Evolutionary conservation across 2,888 invertebrate species (phyloP), one percentile per base, ranked within the genome.

Genomic region (Elegia similella): DNA sequence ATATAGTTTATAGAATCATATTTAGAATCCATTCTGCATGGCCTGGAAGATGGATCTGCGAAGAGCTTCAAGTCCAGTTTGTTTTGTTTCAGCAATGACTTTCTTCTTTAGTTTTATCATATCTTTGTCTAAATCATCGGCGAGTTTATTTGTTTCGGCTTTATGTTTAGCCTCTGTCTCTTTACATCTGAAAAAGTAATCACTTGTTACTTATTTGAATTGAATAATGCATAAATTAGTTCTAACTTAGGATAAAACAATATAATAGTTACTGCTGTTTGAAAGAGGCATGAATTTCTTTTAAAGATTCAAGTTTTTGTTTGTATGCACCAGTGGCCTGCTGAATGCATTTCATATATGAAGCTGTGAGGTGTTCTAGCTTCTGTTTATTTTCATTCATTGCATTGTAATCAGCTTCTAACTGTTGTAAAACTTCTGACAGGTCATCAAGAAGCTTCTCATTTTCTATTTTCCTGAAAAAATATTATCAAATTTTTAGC

Each of bases 301-400:
- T 78, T 10, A 90, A 63, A 12, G 73, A 67, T 59, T 81, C 80
- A 1, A 88, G 62, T 63, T 82, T 86, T 60, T 84, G 82, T 62
- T 84, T 84, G 57, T 82, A 80, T 16, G 86, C 83, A 59, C 66
- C 66, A 6, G 78, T 78, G 17, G 83, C 73, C 62, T 90, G 88
- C 58, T 86, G 82, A 60, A 86, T 78, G 60, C 83, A 86, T 64
- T 88, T 87, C 46, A 86, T 71, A 42, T 84, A 73, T 17, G 80
- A 75, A 34, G 72, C 73, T 13, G 82, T 77, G 7, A 88, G 67
- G 58, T 86, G 83, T 66, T 88, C 84, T 34, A 89, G 62, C 61
- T 85, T 87, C 65, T 86, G 80, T 62, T 88, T 83, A 76, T 88
- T 88, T 38, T 86, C 85, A 66, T 83, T 86, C 69, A 89, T 73